Conservation (phyloP, 2,797 vertebrate genomes). For the Hoplostethus atlanticus region DNA sequence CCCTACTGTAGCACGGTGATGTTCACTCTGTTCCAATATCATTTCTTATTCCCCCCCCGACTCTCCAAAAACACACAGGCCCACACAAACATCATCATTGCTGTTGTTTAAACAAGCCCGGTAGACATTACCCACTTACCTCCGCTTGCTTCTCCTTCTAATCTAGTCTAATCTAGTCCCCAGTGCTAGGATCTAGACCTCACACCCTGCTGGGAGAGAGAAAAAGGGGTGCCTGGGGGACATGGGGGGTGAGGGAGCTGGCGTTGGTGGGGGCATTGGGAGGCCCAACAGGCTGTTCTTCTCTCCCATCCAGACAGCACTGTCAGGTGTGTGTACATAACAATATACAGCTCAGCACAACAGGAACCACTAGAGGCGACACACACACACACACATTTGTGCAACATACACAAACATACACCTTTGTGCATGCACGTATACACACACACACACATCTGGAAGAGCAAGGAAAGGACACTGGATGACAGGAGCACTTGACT, state of each 20-base stretch:
- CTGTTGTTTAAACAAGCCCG: slow-evolving; percentile 45
- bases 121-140: slow-evolving; percentile 37
- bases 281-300: slow-evolving; percentile 21
- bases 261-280: not conserved
- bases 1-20: slow-evolving; percentile 10
- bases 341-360: slow-evolving; percentile 47
- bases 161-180: slow-evolving; percentile 43
- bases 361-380: slow-evolving; percentile 38
- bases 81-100: slow-evolving; percentile 31
- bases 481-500: not conserved
- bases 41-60: slow-evolving; percentile 15
- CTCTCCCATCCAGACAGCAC: slow-evolving; percentile 47
- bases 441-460: not conserved
- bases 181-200: slow-evolving; percentile 28
- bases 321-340: slow-evolving; percentile 48
- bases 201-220: slow-evolving; percentile 50
- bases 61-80: slow-evolving; percentile 11
- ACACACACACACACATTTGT: slow-evolving; percentile 1
- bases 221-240: slow-evolving; percentile 42
- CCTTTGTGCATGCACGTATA: not conserved
- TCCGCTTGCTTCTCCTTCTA: slow-evolving; percentile 17
- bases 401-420: not conserved
- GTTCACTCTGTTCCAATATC: not conserved
- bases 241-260: too few species aligned
- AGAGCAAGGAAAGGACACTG: not conserved